Evolutionary conservation across 2,797 vertebrate genomes (phyloP).

Genomic region (Pagetopsis macropterus): DNA sequence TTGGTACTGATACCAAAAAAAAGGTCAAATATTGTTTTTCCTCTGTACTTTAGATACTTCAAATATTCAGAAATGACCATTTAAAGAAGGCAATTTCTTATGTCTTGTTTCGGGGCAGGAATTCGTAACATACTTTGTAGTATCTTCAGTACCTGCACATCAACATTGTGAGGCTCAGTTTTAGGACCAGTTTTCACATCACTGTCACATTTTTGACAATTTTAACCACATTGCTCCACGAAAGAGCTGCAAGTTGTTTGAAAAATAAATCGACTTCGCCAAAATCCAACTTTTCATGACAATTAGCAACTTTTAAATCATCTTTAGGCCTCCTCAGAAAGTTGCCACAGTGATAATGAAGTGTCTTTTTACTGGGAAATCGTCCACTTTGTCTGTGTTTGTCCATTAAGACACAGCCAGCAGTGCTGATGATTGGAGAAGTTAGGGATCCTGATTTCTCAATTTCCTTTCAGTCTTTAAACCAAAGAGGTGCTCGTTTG

Average conservation of each 20-base stretch:
- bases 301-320: not conserved
- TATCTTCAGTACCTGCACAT: not conserved
- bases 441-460: not conserved
- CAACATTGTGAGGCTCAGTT: not conserved
- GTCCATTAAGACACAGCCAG: slow-evolving; percentile 1
- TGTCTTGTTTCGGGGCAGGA: not conserved
- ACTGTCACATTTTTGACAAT: not conserved
- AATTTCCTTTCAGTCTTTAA: slow-evolving; percentile 30
- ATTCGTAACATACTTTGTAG: not conserved
- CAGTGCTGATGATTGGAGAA: not conserved
- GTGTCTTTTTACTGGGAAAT: slow-evolving; percentile 10
- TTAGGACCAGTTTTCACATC: not conserved
- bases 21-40: not conserved
- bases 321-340: not conserved
- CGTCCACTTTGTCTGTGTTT: not conserved
- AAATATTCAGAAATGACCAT: not conserved
- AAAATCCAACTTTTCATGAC: not conserved
- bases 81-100: not conserved
- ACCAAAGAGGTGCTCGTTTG: slow-evolving; percentile 10
- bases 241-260: no score
- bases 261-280: not conserved
- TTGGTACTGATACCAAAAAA: no score
- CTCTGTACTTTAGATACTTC: not conserved
- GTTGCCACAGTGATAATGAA: not conserved
- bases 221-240: not conserved